Base-by-base conservation (phyloP, 2,888 invertebrate species). In the Bombylius discolor region DNA sequence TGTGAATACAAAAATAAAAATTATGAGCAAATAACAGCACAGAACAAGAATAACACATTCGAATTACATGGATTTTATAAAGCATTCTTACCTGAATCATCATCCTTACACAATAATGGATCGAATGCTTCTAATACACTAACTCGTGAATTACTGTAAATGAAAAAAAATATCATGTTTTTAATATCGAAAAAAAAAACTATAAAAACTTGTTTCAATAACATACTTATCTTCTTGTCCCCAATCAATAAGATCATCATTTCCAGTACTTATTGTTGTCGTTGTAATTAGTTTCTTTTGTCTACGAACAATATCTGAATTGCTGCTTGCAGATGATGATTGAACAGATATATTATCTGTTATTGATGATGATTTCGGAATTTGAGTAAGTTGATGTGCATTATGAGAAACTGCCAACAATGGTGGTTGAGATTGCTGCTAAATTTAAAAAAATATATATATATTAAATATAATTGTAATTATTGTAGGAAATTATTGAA, bases 101-200 rank as follows among this genome's bases (percentile, higher is more conserved):
- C 74, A 62, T 84, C 82, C 66, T 81, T 76, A 66, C 76, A 76
- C 50, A 88, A 77, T 69, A 92, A 78, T 51, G 92, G 92, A 80
- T 92, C 92, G 72, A 92, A 92, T 60, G 89, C 89, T 72, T 91
- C 89, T 66, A 92, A 75, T 66, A 92, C 73, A 55, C 73, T 74
- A n/a, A 74, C 73, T 49, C 73, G 69, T 4, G 72, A 68, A 53
- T 23, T 23, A 23, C 74, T 74, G 56, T 5, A 69, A 64, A 8
- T 14, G 14, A 55, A 56, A 36, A 50, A 47, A 12, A 54, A 36
- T 53, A 51, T n/a, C 8, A 52, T 50, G 53, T 42, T n/a, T 11
- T 13, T 52, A 58, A 51, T 46, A 34, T 1, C 9, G 13, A 11
- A 47, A 44, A 45, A 47, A 42, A 50, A 14, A 52, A 44, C 12